Percentiles rank a stretch among this genome's conserved stretches.
These are phyloP conservation scores for Zalophus californianus DNA, from an alignment of 2,797 vertebrate genomes.

Conservation along the genomic window DNA sequence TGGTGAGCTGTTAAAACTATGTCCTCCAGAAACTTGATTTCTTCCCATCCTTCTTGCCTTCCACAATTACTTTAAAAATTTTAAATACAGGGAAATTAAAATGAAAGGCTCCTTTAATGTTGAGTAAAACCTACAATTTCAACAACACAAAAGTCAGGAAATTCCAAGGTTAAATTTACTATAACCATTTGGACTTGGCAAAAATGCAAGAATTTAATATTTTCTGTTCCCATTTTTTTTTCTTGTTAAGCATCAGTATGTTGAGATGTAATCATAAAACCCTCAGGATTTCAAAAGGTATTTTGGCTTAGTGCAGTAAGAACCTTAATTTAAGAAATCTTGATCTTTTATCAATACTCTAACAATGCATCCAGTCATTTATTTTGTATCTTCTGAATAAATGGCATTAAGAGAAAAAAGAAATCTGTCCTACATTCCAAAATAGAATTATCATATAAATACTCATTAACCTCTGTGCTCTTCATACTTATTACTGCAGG, in stretches of 20 bases:
- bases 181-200: slow-evolving; percentile 69
- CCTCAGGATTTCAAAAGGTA: slow-evolving; percentile 7
- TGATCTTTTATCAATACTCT: background rate
- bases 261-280: slow-evolving; percentile 55
- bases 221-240: slow-evolving; percentile 55
- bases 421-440: slow-evolving; percentile 25
- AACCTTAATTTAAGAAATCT: slow-evolving; percentile 36
- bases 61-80: background rate
- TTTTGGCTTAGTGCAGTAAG: slow-evolving; percentile 49
- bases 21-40: background rate
- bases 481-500: background rate
- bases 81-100: slow-evolving; percentile 59
- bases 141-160: slow-evolving; percentile 67
- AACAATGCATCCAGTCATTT: slow-evolving; percentile 13
- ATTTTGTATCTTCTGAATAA: slow-evolving; percentile 57
- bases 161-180: slow-evolving; percentile 73
- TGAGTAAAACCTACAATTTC: slow-evolving; percentile 63
- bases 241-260: slow-evolving; percentile 42
- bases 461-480: background rate
- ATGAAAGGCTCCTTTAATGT: slow-evolving; percentile 20
- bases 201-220: slow-evolving; percentile 61
- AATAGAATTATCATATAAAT: slow-evolving; percentile 20
- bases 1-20: background rate
- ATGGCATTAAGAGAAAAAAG: slow-evolving; percentile 38
- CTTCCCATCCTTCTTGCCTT: background rate